Evolutionary conservation across 2,888 invertebrate species (phyloP).

Genomic region (Drosophila infuscata): DNA sequence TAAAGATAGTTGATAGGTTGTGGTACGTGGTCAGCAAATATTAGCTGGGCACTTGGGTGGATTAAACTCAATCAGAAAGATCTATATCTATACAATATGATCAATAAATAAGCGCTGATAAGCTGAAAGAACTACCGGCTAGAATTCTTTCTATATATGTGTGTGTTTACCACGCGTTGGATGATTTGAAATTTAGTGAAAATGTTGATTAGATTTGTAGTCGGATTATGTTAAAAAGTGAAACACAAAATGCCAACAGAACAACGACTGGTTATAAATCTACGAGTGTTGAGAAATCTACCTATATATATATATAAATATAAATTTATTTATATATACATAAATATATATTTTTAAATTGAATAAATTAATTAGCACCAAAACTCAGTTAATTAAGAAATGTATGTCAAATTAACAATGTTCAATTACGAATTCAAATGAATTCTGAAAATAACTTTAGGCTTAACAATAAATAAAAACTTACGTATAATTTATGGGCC

Average conservation of each 20-base stretch:
- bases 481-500: constrained; percentile 39
- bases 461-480: constrained; percentile 31
- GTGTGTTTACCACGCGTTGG: constrained; percentile 12
- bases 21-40: background rate
- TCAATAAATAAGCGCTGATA: constrained; percentile 42
- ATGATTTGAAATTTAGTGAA: constrained; percentile 6
- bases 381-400: constrained; percentile 17
- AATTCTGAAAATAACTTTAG: constrained; percentile 37
- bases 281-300: background rate
- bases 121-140: constrained; percentile 8
- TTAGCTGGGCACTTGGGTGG: constrained; percentile 6
- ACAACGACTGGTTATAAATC: background rate
- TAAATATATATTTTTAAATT: background rate
- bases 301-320: background rate
- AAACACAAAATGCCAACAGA: background rate
- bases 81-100: constrained; percentile 5
- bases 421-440: constrained; percentile 33
- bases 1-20: constrained; percentile 13
- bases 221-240: constrained; percentile 19
- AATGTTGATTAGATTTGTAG: constrained; percentile 49
- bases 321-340: background rate
- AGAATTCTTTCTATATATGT: constrained; percentile 4
- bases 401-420: constrained; percentile 6
- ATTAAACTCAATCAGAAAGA: constrained; percentile 1
- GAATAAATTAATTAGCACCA: constrained; percentile 1